A percentile compares a stretch with the other conserved stretches of the same genome.
These are phyloP conservation scores for Molorchus minor DNA, from an alignment of 2,888 invertebrate genomes.

Conservation along the genomic window DNA sequence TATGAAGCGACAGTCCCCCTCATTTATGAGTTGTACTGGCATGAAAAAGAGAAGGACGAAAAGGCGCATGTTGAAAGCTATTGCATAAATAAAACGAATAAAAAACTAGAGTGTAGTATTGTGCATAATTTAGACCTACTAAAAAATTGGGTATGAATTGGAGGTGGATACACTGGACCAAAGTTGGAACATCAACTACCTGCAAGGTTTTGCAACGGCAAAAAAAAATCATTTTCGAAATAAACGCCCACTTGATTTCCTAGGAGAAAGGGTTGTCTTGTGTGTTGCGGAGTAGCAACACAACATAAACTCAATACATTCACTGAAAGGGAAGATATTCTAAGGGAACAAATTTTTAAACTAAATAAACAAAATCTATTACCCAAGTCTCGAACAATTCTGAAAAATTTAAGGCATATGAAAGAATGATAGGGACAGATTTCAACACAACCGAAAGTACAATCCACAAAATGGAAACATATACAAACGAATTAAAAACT, in stretches of 20 bases:
- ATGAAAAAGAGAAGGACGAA: background rate
- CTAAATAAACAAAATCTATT: constrained; percentile 6
- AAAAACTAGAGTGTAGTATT: background rate
- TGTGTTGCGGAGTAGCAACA: constrained; percentile 33
- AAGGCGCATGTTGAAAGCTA: background rate
- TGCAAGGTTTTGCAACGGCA: background rate
- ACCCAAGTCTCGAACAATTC: constrained; percentile 2
- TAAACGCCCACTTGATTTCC: constrained; percentile 23
- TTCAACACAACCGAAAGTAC: constrained; percentile 3
- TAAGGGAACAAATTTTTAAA: constrained; percentile 4
- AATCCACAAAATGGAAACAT: constrained; percentile 7
- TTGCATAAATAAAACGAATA: background rate
- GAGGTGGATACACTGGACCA: background rate
- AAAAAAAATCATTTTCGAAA: background rate
- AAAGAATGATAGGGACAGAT: background rate
- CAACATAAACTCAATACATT: constrained; percentile 22
- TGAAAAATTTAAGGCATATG: constrained; percentile 7
- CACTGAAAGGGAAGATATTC: constrained; percentile 5
- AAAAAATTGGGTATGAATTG: background rate
- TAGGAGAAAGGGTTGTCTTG: constrained; percentile 26
- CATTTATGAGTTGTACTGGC: background rate
- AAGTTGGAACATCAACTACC: constrained; percentile 4
- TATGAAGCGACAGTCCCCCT: constrained; percentile 1
- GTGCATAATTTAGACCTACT: background rate
- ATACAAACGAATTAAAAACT: background rate